These are phyloP conservation scores for Genyomyrus donnyi DNA, from an alignment of 2,113 vertebrate genomes.

Conservation along the genomic window DNA sequence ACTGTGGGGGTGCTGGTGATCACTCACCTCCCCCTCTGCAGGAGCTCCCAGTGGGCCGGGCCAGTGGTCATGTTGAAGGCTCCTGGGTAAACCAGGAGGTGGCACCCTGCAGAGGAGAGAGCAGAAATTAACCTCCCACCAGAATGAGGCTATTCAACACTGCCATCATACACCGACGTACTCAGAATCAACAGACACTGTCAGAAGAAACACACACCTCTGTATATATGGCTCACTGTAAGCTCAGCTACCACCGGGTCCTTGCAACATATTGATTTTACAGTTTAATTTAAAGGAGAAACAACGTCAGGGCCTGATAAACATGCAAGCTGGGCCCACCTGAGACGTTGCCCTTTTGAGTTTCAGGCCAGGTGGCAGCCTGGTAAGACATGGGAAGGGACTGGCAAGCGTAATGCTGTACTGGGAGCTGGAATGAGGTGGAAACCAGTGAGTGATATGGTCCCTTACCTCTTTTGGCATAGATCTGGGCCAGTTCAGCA, in stretches of 20 bases:
- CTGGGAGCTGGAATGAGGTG: not conserved
- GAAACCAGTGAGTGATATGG: not conserved
- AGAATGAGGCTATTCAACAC: not conserved
- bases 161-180: not conserved
- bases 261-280: not conserved
- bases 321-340: not conserved
- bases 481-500: constrained; percentile 90
- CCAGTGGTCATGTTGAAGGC: constrained; percentile 97
- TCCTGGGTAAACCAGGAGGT: constrained; percentile 87
- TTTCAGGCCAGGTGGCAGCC: not conserved
- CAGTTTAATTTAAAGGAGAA: not conserved
- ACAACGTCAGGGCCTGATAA: not conserved
- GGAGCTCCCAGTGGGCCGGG: constrained; percentile 91
- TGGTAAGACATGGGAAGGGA: not conserved
- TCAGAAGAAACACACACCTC: not conserved
- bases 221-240: not conserved
- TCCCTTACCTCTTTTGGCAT: constrained; percentile 75
- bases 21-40: constrained; percentile 83
- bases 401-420: not conserved
- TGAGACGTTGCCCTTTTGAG: not conserved
- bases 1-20: not conserved
- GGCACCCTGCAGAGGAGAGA: constrained; percentile 66
- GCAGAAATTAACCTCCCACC: not conserved
- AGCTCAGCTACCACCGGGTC: not conserved
- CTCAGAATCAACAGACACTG: not conserved